phyloP scores from a whole-genome alignment of 2,888 invertebrate genomes.

The Drosophila neotestacea region DNA sequence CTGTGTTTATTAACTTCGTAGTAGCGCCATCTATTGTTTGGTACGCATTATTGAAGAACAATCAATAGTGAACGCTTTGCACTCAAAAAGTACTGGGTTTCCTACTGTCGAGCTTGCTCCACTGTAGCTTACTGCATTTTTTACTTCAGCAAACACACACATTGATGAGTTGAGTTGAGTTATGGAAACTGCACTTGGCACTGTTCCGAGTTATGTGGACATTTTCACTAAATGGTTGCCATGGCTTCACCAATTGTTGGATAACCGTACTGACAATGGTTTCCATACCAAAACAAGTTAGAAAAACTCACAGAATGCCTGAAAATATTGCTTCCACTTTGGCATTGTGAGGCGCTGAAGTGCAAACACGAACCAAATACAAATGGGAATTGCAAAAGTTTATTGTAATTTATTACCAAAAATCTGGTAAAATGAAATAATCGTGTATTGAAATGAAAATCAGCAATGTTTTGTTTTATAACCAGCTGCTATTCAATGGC shows the following conservation, averaged over 20 bases:
- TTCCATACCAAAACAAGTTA: background rate
- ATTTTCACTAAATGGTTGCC: conserved; percentile 33
- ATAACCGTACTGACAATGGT: conserved; percentile 34
- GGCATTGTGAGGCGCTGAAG: conserved; percentile 52
- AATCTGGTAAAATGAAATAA: conserved; percentile 36
- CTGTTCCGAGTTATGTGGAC: conserved; percentile 3
- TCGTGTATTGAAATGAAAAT: conserved; percentile 6
- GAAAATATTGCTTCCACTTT: conserved; percentile 36
- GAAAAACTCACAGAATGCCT: conserved; percentile 1
- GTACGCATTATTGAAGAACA: too few relatives aligned
- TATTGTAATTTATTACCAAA: conserved; percentile 58
- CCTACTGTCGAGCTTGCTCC: too few relatives aligned
- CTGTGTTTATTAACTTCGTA: too few relatives aligned
- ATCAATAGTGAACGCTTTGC: too few relatives aligned
- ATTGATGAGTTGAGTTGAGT: conserved; percentile 21
- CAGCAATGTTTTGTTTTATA: conserved; percentile 26
- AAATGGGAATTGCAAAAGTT: conserved; percentile 59
- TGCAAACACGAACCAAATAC: conserved; percentile 52
- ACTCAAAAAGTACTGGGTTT: too few relatives aligned
- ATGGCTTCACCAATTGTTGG: conserved; percentile 34
- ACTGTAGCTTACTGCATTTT: too few relatives aligned
- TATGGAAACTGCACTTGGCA: conserved; percentile 41
- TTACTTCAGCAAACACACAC: conserved; percentile 45
- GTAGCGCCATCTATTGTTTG: too few relatives aligned
- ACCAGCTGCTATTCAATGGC: conserved; percentile 1